Evolutionary conservation across 2,888 invertebrate genomes (phyloP).

Genomic region (Nymphalis c-album): DNA sequence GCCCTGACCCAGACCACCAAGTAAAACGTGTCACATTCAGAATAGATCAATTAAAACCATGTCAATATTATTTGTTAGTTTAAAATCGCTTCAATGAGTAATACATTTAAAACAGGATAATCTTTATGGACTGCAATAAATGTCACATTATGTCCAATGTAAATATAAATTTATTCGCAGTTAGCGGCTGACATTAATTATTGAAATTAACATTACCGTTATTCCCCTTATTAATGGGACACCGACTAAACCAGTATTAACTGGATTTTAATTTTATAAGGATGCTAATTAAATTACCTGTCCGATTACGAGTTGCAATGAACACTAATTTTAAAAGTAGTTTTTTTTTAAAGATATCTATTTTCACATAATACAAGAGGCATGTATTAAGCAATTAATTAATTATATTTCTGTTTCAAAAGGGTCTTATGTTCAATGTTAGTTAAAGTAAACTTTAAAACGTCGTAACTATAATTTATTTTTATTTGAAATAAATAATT

Average conservation of each 20-base stretch:
- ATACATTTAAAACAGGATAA: conserved; percentile 12
- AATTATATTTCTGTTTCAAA: no score
- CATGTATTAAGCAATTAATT: no score
- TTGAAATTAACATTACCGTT: conserved; percentile 25
- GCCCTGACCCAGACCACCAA: no score
- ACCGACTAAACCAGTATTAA: conserved; percentile 16
- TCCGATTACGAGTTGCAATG: conserved; percentile 4
- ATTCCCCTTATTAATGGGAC: conserved; percentile 20
- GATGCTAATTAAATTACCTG: conserved; percentile 2
- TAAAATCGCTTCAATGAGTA: neutral
- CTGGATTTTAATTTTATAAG: conserved; percentile 20
- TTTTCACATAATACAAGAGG: no score
- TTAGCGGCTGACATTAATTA: conserved; percentile 37
- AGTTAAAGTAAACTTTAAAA: no score
- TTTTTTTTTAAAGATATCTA: no score
- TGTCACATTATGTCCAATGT: conserved; percentile 38
- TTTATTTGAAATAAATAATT: no score
- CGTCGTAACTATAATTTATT: no score
- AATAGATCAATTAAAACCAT: no score
- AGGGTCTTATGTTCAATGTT: no score
- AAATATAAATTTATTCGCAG: conserved; percentile 35
- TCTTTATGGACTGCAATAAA: conserved; percentile 35
- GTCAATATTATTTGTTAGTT: neutral
- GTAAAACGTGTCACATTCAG: no score
- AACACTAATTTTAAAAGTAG: neutral